Evolutionary conservation across 2,113 vertebrate genomes (phyloP).

Genomic region (Ploceus nigricollis): DNA sequence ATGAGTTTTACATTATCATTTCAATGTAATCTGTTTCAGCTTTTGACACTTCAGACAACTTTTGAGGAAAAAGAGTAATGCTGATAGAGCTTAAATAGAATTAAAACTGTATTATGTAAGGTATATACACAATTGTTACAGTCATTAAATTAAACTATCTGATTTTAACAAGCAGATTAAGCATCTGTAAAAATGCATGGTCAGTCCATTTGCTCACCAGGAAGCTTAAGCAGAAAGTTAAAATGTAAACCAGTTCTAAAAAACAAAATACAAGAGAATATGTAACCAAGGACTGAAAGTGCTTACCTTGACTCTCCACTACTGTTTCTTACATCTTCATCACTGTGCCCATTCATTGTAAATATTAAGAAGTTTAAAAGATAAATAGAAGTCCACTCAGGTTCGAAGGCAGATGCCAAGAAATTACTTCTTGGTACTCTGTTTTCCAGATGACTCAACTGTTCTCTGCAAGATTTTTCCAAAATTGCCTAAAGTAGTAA

Average conservation of each 20-base stretch:
- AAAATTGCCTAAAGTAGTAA: conserved; percentile 57
- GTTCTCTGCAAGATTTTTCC: conserved; percentile 42
- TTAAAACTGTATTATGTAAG: not conserved
- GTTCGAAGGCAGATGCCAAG: conserved; percentile 59
- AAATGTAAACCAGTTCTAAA: not conserved
- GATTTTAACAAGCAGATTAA: not conserved
- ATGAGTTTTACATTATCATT: not conserved
- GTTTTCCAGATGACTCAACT: conserved; percentile 50
- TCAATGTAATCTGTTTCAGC: not conserved
- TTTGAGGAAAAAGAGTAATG: not conserved
- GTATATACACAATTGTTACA: not conserved
- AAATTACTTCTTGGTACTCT: conserved; percentile 58
- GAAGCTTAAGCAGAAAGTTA: conserved; percentile 13
- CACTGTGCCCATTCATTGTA: conserved; percentile 93
- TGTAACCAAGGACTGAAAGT: not conserved
- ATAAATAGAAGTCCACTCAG: conserved; percentile 66
- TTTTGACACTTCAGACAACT: conserved; percentile 2
- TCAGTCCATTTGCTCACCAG: not conserved
- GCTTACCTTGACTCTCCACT: conserved; percentile 92
- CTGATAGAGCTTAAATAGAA: not conserved
- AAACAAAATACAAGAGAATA: not conserved
- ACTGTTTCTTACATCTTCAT: conserved; percentile 93
- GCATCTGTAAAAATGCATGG: not conserved
- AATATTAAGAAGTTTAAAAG: conserved; percentile 72
- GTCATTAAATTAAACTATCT: not conserved